These are phyloP conservation scores for Heteromurus nitidus DNA, from an alignment of 2,888 invertebrate species.

Conservation along the genomic window DNA sequence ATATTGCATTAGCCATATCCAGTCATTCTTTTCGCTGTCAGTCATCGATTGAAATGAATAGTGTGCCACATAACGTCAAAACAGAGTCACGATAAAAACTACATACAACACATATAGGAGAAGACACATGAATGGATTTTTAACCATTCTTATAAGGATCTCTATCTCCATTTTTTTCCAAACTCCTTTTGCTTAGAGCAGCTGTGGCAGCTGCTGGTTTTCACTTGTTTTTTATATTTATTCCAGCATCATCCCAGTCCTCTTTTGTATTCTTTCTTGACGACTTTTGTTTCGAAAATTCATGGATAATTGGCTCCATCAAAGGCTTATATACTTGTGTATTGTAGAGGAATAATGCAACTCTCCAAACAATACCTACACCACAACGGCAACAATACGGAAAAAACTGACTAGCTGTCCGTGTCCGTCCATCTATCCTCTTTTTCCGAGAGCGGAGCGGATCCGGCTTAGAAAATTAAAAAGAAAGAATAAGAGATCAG, in stretches of 20 bases:
- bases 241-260: slow-evolving; percentile 16
- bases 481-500: not conserved
- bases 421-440: not conserved
- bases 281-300: slow-evolving; percentile 53
- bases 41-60: slow-evolving; percentile 42
- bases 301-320: slow-evolving; percentile 58
- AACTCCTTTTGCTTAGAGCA: slow-evolving; percentile 28
- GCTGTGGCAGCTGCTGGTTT: slow-evolving; percentile 45
- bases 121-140: not conserved
- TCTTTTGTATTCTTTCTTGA: slow-evolving; percentile 40
- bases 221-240: slow-evolving; percentile 3
- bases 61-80: slow-evolving; percentile 52
- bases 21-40: slow-evolving; percentile 25
- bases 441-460: not conserved
- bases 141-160: not conserved
- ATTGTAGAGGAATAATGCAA: not conserved
- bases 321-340: slow-evolving; percentile 26
- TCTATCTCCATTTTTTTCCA: not conserved
- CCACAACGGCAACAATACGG: not conserved
- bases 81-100: slow-evolving; percentile 48
- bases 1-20: slow-evolving; percentile 18
- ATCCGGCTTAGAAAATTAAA: slow-evolving; percentile 16
- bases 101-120: too few species aligned
- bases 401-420: slow-evolving; percentile 12
- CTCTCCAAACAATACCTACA: not conserved